phyloP scores from a whole-genome alignment of 2,113 vertebrate species.

The Archilochus colubris region DNA sequence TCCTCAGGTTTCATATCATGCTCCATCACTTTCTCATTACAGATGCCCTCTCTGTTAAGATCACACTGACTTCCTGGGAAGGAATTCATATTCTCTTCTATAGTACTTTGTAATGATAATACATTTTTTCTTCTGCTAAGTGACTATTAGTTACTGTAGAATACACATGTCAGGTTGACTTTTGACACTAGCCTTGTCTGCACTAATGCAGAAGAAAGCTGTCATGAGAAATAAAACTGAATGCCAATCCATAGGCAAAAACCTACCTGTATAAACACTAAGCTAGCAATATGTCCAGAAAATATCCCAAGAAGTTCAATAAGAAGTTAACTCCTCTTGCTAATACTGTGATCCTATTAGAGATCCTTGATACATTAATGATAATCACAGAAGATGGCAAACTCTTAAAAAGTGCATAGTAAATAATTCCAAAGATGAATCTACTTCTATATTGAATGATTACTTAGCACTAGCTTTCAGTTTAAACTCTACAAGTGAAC shows the following conservation, averaged over 20 bases:
- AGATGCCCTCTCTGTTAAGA: slow-evolving; percentile 17
- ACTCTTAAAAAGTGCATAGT: not conserved
- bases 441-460: not conserved
- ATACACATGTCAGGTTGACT: slow-evolving; percentile 69
- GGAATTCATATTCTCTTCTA: slow-evolving; percentile 17
- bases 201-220: slow-evolving; percentile 69
- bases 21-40: slow-evolving; percentile 52
- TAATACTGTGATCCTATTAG: not conserved
- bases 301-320: slow-evolving; percentile 22
- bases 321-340: slow-evolving; percentile 17
- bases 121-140: slow-evolving; percentile 45
- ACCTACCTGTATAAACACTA: slow-evolving; percentile 19
- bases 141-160: slow-evolving; percentile 70
- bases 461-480: not conserved
- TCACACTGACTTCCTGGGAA: slow-evolving; percentile 22
- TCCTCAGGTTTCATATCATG: slow-evolving; percentile 39
- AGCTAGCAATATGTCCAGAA: slow-evolving; percentile 24
- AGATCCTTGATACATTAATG: not conserved
- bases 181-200: slow-evolving; percentile 48
- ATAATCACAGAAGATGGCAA: not conserved
- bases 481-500: not conserved
- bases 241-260: slow-evolving; percentile 49
- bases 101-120: slow-evolving; percentile 15
- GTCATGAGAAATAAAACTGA: slow-evolving; percentile 68
- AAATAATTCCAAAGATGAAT: not conserved